Evolutionary conservation across 2,113 vertebrate species (phyloP), one percentile per base, ranked within the genome.

Genomic region (Myanophis thanlyinensis): DNA sequence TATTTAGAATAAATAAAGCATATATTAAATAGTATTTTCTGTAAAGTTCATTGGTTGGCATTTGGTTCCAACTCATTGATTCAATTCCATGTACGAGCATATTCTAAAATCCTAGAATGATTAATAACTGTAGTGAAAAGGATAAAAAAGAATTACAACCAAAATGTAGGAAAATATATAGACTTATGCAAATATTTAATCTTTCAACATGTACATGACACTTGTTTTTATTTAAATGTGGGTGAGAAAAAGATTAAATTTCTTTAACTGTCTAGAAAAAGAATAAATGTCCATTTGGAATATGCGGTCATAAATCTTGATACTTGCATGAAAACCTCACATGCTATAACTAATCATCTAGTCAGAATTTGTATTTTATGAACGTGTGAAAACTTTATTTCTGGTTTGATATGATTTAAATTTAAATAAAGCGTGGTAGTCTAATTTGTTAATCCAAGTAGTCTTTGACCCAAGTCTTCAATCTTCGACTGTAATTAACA

Each of bases 91-190:
- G n/a, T 52, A 90, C 40, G 35, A 4, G 53, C 15, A 30, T 8
- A 52, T 56, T 93, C 18, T 89, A 90, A 92, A 94, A 89, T 20
- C 12, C 35, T 85, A 87, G 51, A 56, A 49, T 91, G 15, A 30
- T 59, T 56, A 47, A 10, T 73, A 85, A 46, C n/a, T 44, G 11
- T 4, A 53, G 53, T 7, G 67, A 87, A 47, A 46, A 85, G 56
- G 53, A 13, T 48, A 27, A n/a, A 20, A 59, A 53, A 22, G 51
- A 87, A 13, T 10, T 27, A 51, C 44, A 52, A 88, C 62, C 44
- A 88, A 56, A 1, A 90, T 86, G 22, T 51, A 89, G 84, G 87
- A 87, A 87, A 27, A 2, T 86, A 93, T 89, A 20, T 53, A 52
- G n/a, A 87, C 10, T 40, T 56, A 88, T 23, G 1, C 87, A 92